Base-by-base conservation (phyloP, 1,140 invertebrate genomes). In the Dreissena rostriformis region DNA sequence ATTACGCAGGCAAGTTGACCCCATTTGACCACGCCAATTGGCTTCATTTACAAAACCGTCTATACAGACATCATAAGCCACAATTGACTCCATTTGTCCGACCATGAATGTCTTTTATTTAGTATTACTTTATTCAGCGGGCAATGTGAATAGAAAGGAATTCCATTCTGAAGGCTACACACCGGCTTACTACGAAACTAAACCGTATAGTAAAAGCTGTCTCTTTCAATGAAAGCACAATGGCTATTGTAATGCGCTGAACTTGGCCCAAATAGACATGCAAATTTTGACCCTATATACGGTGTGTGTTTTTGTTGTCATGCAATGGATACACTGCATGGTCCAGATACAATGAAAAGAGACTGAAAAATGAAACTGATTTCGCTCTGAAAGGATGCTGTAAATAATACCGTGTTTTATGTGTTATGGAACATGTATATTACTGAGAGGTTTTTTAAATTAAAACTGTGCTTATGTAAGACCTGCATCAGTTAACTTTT, bases 91-190 rank as follows among this genome's bases (percentile, higher is more conserved):
- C 80, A 75, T 74, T 82, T 82, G 80, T 82, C 80, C 70, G 28
- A 17, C 68, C 29, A 24, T 82, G 70, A 82, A 82, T 82, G 80
- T 52, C 71, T 75, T 73, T 82, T 82, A 75, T 82, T 39, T 57
- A 26, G 49, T 72, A 82, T 75, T 82, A 73, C 65, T 82, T 82
- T 82, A 82, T 75, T 66, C 65, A 29, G 39, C 71, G 71, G 53
- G 52, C 80, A 63, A 19, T 66, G 72, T 74, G 63, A 66, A 82
- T 74, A 51, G 80, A 29, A 75, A 26, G 57, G 80, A 73, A 66
- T 82, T 74, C 39, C 80, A 75, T 74, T 82, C 80, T 82, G 67
- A 39, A 2, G 39, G 39, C 39, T 75, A 82, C 73, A 61, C 14
- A 65, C 6, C 71, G 71, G 66, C 61, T 82, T 19, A 61, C 49